Evolutionary conservation across 2,888 invertebrate genomes (phyloP).

Genomic region (Rutpela maculata): DNA sequence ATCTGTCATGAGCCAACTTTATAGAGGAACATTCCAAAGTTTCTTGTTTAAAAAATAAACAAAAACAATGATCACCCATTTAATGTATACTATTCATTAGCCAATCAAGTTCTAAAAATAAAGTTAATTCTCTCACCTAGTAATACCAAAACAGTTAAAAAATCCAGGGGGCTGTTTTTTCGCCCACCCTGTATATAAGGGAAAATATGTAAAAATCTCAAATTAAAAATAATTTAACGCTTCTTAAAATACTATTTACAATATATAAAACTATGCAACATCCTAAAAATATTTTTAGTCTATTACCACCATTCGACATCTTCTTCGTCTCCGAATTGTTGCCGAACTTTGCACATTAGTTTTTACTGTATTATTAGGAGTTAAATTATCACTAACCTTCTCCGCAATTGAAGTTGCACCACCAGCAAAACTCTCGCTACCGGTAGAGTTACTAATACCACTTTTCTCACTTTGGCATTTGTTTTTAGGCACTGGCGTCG

Average conservation of each 20-base stretch:
- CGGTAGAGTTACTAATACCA: neutral
- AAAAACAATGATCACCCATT: too few species aligned
- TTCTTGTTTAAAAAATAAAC: too few species aligned
- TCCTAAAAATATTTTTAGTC: conserved; percentile 22
- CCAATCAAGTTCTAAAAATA: too few species aligned
- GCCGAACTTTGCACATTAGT: neutral
- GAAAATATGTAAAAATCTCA: too few species aligned
- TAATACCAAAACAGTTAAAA: too few species aligned
- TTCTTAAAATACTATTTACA: conserved; percentile 10
- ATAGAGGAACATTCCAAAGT: too few species aligned
- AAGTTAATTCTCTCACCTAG: too few species aligned
- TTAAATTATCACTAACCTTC: neutral
- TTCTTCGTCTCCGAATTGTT: conserved; percentile 25
- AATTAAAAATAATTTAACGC: neutral
- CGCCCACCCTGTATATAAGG: too few species aligned
- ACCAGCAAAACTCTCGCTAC: neutral
- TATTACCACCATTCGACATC: conserved; percentile 39
- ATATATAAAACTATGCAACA: neutral
- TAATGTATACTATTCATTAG: too few species aligned
- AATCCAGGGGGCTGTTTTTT: too few species aligned
- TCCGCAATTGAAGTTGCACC: neutral
- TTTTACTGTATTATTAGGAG: neutral
- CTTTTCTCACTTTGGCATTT: neutral
- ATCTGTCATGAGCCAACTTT: too few species aligned
- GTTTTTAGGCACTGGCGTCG: conserved; percentile 1